Base-by-base conservation (phyloP, 1,140 invertebrate species). In the Vanessa tameamea region DNA sequence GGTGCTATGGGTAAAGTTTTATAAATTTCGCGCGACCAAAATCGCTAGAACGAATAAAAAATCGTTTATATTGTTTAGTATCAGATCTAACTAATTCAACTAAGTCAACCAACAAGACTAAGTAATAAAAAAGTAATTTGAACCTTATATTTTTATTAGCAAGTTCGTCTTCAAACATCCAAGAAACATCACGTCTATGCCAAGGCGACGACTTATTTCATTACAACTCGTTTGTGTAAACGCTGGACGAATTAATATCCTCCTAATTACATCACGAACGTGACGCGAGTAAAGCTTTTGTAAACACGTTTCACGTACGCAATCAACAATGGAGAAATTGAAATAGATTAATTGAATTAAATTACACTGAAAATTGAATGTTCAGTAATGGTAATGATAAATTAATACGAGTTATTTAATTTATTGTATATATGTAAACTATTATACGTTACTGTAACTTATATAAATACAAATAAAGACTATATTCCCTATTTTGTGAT, bases 201-300 rank as follows among this genome's bases (percentile, higher is more conserved):
- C 31, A 55, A 20, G 57, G 14, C 23, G 57, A 61, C 57, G 47
- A 69, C 55, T 50, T 69, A 69, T 69, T 69, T 69, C 20, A 69
- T 69, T 69, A 69, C 67, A 55, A 48, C 67, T 37, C 13, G 53
- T 69, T 23, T 57, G 67, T 59, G 67, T 43, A 69, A 69, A 47
- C 67, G 53, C 31, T 61, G 51, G 51, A 68, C 53, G 53, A 61
- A 69, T 69, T 69, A 69, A 37, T 69, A 69, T 59, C 67, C 61
- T 11, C 53, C 11, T 47, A 69, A 69, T 69, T 69, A 69, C 55
- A 50, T 61, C 55, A 69, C 43, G 57, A 63, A 69, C 68, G 68
- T 69, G 68, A 69, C 68, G 23, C 15, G 68, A 61, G 57, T 47
- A 14, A 61, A 4, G 55, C 9, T 69, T 53, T 15, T 61, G 43